Base-by-base conservation (phyloP, 2,797 vertebrate genomes). In the Sebastes kiyomatsui region DNA sequence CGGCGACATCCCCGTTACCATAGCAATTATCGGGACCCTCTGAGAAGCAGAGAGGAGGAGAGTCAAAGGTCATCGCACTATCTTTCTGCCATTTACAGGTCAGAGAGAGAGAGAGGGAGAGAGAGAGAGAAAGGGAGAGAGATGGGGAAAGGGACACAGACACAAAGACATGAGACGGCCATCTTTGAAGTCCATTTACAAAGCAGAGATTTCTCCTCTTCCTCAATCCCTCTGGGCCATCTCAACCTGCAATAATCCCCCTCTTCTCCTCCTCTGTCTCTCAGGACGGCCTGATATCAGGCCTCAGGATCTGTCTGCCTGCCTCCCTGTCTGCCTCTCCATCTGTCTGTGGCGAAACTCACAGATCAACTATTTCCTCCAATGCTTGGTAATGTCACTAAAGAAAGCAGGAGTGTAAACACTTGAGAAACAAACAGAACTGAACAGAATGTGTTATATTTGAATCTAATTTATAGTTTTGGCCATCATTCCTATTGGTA, bases 121-220 rank as follows among this genome's bases (percentile, higher is more conserved):
- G 20, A 1, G 33, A 8, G 27, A 5, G n/a, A 5, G 62, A 30
- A 80, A 54, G n/a, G 1, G 84, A 79, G 70, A 82, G 71, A 32
- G 28, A 55, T 6, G 80, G 82, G 82, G 71, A 80, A 54, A 62
- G 83, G 61, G 84, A 86, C 65, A 68, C 77, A 82, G 82, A 87
- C 82, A 94, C 91, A 96, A 93, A 94, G 90, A 90, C 91, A 88
- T 90, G 84, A 93, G 93, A 93, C 88, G 25, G 88, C 83, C 94
- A 93, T 95, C 94, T 97, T 96, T 97, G 95, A 97, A 97, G 96
- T 95, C 80, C 87, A 85, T 89, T 94, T 96, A 96, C 95, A 94
- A 95, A 95, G 94, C 90, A 84, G 85, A 91, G 93, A 92, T 91
- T 94, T 93, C 86, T 90, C 91, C 87, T 91, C 93, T 82, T 20